A percentile compares a stretch with the other conserved stretches of the same genome.
Evolutionary conservation across 2,888 invertebrate species (phyloP).

Genomic region (Rhyacophila evoluta): DNA sequence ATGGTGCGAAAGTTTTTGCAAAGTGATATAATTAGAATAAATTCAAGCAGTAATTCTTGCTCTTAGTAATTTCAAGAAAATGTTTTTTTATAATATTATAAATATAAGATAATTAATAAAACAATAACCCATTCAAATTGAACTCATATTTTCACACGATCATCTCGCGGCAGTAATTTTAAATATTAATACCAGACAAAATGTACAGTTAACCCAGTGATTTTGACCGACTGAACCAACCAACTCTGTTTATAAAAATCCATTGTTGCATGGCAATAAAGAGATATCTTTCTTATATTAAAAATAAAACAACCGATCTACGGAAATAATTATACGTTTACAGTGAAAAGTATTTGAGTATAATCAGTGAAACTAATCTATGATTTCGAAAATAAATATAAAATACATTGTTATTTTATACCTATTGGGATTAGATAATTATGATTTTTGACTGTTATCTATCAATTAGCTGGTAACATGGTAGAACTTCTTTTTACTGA

Average conservation of each 20-base stretch:
- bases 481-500: no score
- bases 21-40: no score
- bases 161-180: not conserved
- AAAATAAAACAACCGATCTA: not conserved
- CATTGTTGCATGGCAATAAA: constrained; percentile 1
- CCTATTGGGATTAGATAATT: no score
- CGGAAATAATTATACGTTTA: not conserved
- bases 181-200: not conserved
- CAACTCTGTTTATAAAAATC: not conserved
- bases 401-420: no score
- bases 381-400: not conserved
- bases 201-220: constrained; percentile 39
- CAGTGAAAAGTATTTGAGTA: not conserved
- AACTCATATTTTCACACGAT: not conserved
- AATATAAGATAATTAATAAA: not conserved
- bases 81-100: no score
- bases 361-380: not conserved
- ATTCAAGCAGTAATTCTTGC: no score
- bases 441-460: no score
- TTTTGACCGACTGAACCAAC: constrained; percentile 42
- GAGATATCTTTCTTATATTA: not conserved
- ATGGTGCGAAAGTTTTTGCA: no score
- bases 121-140: not conserved
- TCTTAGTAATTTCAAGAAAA: no score
- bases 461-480: no score